phyloP scores from a whole-genome alignment of 2,113 vertebrate genomes.

The Spheniscus mendiculus region DNA sequence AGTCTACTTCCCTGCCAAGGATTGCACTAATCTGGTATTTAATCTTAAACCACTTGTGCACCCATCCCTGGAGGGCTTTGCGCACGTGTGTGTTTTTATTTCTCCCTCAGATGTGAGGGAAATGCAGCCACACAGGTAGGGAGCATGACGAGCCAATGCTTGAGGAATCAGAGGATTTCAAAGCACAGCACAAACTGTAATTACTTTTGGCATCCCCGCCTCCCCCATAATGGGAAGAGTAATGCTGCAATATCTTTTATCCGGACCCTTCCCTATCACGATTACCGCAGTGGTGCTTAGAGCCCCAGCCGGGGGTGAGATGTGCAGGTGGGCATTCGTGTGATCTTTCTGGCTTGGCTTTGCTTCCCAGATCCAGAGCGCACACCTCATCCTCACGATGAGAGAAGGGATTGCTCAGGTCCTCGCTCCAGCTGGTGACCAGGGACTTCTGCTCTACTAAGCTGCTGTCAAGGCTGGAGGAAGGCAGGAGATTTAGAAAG shows the following conservation, averaged over 20 bases:
- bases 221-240: neutral
- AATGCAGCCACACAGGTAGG: neutral
- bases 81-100: fast-evolving
- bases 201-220: neutral
- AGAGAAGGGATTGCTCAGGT: neutral
- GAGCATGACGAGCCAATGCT: fast-evolving
- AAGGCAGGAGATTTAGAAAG: neutral
- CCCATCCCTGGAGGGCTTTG: neutral
- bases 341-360: neutral
- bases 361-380: neutral
- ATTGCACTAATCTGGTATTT: neutral
- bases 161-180: neutral
- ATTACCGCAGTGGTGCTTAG: fast-evolving
- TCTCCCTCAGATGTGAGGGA: neutral
- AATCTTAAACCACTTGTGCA: neutral
- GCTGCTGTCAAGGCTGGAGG: neutral
- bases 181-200: neutral
- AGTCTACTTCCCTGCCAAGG: neutral
- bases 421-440: neutral
- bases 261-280: neutral
- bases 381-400: neutral
- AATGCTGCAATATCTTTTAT: neutral
- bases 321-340: neutral
- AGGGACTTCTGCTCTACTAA: neutral
- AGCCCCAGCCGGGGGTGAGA: neutral